Evolutionary conservation across 2,888 invertebrate species (phyloP).

Genomic region (Scaptomyza caliginosa): DNA sequence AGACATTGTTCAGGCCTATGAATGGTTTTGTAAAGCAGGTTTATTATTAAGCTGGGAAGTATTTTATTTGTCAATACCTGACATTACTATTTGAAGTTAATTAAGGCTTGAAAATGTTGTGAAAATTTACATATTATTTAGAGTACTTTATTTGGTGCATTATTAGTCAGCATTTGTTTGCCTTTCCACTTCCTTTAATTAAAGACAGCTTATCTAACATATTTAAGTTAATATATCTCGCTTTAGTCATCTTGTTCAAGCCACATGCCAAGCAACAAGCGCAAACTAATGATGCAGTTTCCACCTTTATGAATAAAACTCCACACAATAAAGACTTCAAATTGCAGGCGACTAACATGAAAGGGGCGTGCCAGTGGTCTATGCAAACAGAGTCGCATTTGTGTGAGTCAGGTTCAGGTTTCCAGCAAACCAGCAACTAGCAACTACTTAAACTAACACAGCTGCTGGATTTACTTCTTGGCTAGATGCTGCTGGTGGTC

Average conservation of each 20-base stretch:
- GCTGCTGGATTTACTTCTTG: neutral
- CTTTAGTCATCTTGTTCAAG: conserved; percentile 9
- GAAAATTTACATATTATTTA: neutral
- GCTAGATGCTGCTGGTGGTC: conserved; percentile 37
- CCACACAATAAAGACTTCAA: conserved; percentile 72
- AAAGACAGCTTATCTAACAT: conserved; percentile 18
- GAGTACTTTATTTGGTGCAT: neutral
- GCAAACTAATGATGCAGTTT: conserved; percentile 54
- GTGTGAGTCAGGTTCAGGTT: conserved; percentile 53
- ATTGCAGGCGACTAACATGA: conserved; percentile 64
- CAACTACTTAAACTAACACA: conserved; percentile 1
- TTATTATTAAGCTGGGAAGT: conserved; percentile 8
- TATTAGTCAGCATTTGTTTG: neutral
- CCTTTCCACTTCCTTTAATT: neutral
- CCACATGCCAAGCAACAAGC: conserved; percentile 27
- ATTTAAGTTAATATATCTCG: conserved; percentile 18
- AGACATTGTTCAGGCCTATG: conserved; percentile 46
- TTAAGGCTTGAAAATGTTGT: neutral
- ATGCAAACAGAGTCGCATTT: conserved; percentile 54
- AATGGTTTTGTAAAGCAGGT: conserved; percentile 28
- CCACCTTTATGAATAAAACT: conserved; percentile 62
- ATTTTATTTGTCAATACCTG: neutral
- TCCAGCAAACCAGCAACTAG: too few species aligned
- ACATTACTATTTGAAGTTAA: conserved; percentile 6
- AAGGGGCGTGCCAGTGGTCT: conserved; percentile 62